Evolutionary conservation across 2,888 invertebrate species (phyloP).

Genomic region (Liposcelis brunnea): DNA sequence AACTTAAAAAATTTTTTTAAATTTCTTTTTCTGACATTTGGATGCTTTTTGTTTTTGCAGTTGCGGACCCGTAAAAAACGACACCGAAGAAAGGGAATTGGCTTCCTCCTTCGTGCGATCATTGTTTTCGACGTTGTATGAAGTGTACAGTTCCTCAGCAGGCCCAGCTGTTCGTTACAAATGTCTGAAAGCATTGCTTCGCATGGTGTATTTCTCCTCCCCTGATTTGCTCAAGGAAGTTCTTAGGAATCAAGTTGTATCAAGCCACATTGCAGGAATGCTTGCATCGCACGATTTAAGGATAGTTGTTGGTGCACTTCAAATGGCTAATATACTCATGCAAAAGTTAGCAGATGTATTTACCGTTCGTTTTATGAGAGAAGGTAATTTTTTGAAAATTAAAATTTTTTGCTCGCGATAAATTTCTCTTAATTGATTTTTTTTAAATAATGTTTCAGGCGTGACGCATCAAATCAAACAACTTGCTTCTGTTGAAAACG

Average conservation of each 20-base stretch:
- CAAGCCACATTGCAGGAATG: constrained; percentile 97
- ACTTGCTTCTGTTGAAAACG: constrained; percentile 17
- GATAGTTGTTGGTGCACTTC: constrained; percentile 90
- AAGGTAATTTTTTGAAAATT: constrained; percentile 51
- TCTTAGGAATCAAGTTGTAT: constrained; percentile 58
- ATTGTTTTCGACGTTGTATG: constrained; percentile 86
- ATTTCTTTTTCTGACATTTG: constrained; percentile 1
- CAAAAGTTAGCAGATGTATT: constrained; percentile 90
- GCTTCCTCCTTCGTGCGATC: constrained; percentile 55
- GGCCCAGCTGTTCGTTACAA: constrained; percentile 95
- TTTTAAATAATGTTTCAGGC: too few relatives aligned
- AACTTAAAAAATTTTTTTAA: background rate
- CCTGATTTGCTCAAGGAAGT: constrained; percentile 60
- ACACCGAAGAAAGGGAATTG: constrained; percentile 45
- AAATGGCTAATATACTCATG: constrained; percentile 94
- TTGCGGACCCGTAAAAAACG: too few relatives aligned
- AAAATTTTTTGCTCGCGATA: too few relatives aligned
- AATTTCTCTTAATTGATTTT: too few relatives aligned
- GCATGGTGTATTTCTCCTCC: constrained; percentile 91
- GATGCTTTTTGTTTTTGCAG: background rate
- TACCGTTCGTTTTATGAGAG: constrained; percentile 85
- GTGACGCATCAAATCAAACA: constrained; percentile 76
- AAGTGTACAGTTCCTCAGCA: constrained; percentile 96
- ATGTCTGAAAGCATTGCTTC: constrained; percentile 83
- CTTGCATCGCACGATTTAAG: constrained; percentile 91